A percentile compares a stretch with the other conserved stretches of the same genome.
These are phyloP conservation scores for Poecilia picta DNA, from an alignment of 2,797 vertebrate species.

Conservation along the genomic window DNA sequence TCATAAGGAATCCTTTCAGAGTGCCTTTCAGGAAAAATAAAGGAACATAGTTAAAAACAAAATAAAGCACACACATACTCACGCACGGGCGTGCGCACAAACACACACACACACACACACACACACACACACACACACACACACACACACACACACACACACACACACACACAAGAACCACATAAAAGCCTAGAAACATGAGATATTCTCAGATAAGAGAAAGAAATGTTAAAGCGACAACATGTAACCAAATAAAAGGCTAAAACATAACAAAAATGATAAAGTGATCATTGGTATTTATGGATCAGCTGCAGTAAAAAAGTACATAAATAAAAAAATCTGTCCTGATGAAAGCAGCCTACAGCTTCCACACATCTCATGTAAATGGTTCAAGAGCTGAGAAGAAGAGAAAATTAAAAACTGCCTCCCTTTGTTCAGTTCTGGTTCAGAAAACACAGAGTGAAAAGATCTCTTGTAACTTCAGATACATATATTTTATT, in stretches of 20 bases:
- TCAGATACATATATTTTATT: not conserved
- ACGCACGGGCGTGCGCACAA: no score
- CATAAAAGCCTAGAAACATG: not conserved
- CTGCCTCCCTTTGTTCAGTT: not conserved
- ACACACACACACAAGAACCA: no score
- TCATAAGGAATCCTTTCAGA: not conserved
- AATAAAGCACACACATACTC: no score
- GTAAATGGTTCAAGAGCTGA: not conserved
- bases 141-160: no score
- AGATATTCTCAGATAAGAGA: not conserved
- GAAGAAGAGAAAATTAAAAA: not conserved
- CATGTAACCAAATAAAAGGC: not conserved
- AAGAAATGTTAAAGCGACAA: not conserved
- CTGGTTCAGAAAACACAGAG: not conserved
- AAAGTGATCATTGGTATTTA: not conserved
- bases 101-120: no score
- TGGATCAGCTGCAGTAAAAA: not conserved
- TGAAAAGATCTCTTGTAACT: not conserved
- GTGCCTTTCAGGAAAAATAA: not conserved
- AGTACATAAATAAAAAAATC: not conserved
- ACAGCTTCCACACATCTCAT: not conserved
- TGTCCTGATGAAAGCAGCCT: not conserved
- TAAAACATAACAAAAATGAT: not conserved
- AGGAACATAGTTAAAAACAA: not conserved
- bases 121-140: no score